Evolutionary conservation across 1,140 invertebrate genomes (phyloP).

Genomic region (Rhysida immarginata): DNA sequence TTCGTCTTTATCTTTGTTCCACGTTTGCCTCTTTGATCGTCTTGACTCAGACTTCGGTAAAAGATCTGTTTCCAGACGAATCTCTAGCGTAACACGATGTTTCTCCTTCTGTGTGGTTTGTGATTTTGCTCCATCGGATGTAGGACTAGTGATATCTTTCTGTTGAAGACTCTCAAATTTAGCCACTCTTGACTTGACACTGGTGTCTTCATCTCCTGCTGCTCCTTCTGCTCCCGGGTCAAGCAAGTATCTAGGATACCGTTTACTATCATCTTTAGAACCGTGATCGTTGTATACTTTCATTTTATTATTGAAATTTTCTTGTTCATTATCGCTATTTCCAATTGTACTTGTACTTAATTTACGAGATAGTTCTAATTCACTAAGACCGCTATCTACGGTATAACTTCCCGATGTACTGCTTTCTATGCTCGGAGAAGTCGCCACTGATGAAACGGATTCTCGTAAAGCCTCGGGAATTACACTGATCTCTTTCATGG

Average conservation of each 20-base stretch:
- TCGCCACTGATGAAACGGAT: conserved; percentile 3
- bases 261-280: neutral
- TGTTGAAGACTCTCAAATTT: conserved; percentile 2
- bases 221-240: neutral
- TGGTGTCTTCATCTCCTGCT: neutral
- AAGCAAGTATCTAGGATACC: neutral
- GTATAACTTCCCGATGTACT: conserved; percentile 39
- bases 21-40: neutral
- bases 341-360: neutral
- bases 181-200: neutral
- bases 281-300: neutral
- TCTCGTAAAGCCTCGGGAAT: conserved; percentile 15
- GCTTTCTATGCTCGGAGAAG: conserved; percentile 23
- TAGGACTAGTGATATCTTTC: neutral
- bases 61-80: neutral
- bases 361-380: conserved; percentile 1
- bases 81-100: neutral
- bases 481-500: conserved; percentile 10
- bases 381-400: conserved; percentile 30
- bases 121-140: neutral
- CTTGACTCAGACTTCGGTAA: neutral
- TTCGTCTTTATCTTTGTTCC: neutral
- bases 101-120: neutral
- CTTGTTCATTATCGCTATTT: conserved; percentile 2
- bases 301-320: neutral